Percentiles rank a stretch among this genome's conserved stretches.
Conservation (phyloP, 2,113 vertebrate genomes). For the Lophotis ruficrista region DNA sequence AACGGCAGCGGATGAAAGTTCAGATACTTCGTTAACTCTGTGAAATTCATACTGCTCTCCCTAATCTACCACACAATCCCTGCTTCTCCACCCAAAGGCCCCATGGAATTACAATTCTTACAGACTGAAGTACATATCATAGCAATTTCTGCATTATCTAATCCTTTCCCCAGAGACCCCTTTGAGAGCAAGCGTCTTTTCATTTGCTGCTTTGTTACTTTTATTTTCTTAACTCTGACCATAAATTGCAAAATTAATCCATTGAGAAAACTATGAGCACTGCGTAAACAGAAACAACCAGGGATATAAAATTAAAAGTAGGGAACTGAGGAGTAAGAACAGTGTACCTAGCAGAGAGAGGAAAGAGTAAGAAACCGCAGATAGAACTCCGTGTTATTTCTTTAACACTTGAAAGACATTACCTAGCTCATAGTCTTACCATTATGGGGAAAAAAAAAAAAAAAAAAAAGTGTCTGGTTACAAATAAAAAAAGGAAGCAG, state of each 20-base stretch:
- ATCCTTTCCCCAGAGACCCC: background rate
- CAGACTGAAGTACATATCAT: background rate
- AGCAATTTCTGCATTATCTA: background rate
- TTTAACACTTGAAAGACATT: background rate
- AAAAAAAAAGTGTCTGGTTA: background rate
- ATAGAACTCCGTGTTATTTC: background rate
- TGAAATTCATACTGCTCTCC: background rate
- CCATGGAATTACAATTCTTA: background rate
- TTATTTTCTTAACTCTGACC: background rate
- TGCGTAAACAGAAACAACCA: background rate
- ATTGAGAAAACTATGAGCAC: background rate
- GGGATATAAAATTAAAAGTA: background rate
- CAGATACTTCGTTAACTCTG: background rate
- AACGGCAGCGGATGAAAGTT: background rate
- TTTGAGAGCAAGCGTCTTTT: background rate
- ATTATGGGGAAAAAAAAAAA: too few relatives aligned
- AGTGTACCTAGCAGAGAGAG: background rate
- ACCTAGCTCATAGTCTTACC: background rate
- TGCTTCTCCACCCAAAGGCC: background rate
- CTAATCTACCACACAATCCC: background rate
- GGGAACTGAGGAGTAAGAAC: background rate
- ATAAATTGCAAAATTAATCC: background rate
- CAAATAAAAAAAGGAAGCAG: background rate
- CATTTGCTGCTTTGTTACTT: background rate
- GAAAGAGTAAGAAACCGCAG: background rate